Evolutionary conservation across 2,113 vertebrate genomes (phyloP).

Genomic region (Opisthocomus hoazin): DNA sequence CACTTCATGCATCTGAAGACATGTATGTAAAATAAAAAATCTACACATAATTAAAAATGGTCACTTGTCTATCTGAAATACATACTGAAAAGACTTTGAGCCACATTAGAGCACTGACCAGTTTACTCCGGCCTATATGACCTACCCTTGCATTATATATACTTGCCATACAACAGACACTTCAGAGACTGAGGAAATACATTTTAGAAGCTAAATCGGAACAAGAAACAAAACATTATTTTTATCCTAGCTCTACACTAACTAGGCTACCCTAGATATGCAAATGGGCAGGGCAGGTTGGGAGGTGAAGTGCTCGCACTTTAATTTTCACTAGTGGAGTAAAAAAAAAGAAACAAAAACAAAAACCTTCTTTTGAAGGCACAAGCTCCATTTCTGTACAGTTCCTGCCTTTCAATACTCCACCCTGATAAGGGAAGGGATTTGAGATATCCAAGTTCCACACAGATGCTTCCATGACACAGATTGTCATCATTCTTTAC

Average conservation of each 20-base stretch:
- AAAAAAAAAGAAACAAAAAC: background rate
- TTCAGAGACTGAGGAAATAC: background rate
- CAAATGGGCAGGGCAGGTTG: background rate
- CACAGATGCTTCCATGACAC: background rate
- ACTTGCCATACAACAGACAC: background rate
- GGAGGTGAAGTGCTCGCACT: background rate
- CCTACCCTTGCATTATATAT: background rate
- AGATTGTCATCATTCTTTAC: background rate
- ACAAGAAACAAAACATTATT: background rate
- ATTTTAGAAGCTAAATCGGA: background rate
- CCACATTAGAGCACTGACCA: background rate
- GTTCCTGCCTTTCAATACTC: background rate
- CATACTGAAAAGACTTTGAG: background rate
- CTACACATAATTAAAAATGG: background rate
- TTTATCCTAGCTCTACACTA: background rate
- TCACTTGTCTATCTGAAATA: background rate
- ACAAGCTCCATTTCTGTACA: background rate
- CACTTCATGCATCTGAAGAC: background rate
- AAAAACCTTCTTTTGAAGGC: background rate
- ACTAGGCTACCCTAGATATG: background rate
- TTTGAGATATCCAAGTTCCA: background rate
- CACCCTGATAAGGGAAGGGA: background rate
- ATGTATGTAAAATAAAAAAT: background rate
- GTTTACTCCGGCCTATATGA: background rate
- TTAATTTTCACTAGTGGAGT: background rate